These are phyloP conservation scores for Solenopsis fugax DNA, from an alignment of 1,140 invertebrate genomes.

Conservation along the genomic window DNA sequence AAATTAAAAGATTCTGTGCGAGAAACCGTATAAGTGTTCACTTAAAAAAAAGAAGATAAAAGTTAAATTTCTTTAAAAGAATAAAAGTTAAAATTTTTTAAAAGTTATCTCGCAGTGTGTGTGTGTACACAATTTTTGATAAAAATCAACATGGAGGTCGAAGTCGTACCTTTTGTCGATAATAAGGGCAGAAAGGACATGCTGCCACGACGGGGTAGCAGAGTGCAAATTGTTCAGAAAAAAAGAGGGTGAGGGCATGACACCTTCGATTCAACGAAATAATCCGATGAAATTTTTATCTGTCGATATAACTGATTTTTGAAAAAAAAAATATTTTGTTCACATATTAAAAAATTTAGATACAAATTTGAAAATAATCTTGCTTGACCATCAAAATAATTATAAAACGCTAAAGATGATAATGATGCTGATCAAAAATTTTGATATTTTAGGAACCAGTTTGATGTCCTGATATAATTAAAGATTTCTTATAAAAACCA, in stretches of 20 bases:
- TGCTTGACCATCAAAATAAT: no score
- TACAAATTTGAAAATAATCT: no score
- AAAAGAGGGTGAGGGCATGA: conserved; percentile 79
- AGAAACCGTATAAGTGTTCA: background rate
- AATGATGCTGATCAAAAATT: no score
- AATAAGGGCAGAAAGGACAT: conserved; percentile 66
- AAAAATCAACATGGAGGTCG: conserved; percentile 79
- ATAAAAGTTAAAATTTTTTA: background rate
- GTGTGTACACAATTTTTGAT: conserved; percentile 12
- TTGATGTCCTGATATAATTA: no score
- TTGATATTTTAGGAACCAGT: no score
- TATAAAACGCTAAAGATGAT: no score
- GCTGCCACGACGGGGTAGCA: conserved; percentile 73
- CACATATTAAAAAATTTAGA: no score
- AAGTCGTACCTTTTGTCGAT: conserved; percentile 82
- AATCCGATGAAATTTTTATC: background rate
- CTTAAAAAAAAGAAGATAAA: background rate
- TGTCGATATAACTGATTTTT: background rate
- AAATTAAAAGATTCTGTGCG: background rate
- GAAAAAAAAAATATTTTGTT: no score
- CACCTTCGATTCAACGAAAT: background rate
- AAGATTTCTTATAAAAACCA: no score
- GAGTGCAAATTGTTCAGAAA: conserved; percentile 76
- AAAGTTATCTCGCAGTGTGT: background rate
- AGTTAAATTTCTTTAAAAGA: background rate